These are phyloP conservation scores for Morelia viridis DNA, from an alignment of 2,797 vertebrate genomes.

Conservation along the genomic window DNA sequence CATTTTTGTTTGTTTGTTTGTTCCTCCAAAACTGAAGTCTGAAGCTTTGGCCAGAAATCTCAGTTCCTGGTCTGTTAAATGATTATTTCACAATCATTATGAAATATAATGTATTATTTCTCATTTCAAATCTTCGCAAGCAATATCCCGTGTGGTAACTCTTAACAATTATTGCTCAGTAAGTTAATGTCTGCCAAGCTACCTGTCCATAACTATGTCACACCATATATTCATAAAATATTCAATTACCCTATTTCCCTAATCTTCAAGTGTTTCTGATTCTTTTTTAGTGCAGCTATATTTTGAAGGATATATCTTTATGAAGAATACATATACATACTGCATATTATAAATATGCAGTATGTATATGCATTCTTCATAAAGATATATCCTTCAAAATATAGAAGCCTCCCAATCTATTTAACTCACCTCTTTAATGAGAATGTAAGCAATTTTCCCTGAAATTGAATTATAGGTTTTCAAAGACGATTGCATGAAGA, in stretches of 20 bases:
- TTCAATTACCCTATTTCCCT: background rate
- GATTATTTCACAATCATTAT: background rate
- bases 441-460: background rate
- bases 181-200: conserved; percentile 29
- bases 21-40: background rate
- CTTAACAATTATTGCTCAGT: background rate
- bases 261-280: conserved; percentile 6
- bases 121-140: conserved; percentile 23
- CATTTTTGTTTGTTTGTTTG: background rate
- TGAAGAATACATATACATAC: too few relatives aligned
- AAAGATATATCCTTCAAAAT: conserved; percentile 17
- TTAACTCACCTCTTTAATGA: background rate
- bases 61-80: background rate
- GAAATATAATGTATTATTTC: background rate
- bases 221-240: conserved; percentile 9
- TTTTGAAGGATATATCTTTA: too few relatives aligned
- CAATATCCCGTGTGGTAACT: background rate
- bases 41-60: background rate
- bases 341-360: background rate
- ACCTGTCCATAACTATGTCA: background rate
- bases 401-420: background rate
- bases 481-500: background rate
- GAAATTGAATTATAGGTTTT: conserved; percentile 18
- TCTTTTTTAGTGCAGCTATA: background rate
- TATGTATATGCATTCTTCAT: background rate